Evolutionary conservation across 2,113 vertebrate species (phyloP), one percentile per base, ranked within the genome.

Genomic region (Dasyornis broadbenti): DNA sequence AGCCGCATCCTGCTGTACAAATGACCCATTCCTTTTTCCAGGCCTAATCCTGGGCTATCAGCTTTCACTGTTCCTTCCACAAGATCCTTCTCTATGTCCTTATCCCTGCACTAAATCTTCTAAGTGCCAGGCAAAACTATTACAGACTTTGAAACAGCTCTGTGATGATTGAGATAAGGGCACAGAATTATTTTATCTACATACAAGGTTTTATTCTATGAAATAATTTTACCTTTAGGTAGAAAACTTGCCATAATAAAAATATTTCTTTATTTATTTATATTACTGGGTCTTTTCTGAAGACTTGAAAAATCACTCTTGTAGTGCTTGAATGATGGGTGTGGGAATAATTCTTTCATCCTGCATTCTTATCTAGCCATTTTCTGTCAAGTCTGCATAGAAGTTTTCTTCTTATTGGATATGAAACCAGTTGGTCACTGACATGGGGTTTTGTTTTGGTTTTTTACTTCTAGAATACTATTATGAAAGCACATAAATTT

Each of bases 361-460:
- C 31, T 69, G 8, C 6, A 28, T 52, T 45, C 44, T 57, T 53
- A 19, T 12, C 47, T 22, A 35, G 22, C 31, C 6, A 6, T 65
- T 88, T 83, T 35, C 47, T 78, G 7, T 27, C 0, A 6, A 47
- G 9, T 23, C 50, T 66, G 26, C 15, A 28, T 19, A 53, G 16
- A 77, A 15, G 0, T 53, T 75, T 86, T 42, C 10, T 45, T 85
- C 16, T 64, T 23, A 10, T 27, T 85, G 65, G 22, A 30, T 60
- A 27, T 28, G 27, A 94, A 88, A 23, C 10, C 10, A 27, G 1
- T 44, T 53, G 19, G n/a, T 53, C 20, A 2, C 16, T 26, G 19
- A 17, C 5, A 39, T 53, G 2, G 35, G 1, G 4, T 3, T 6
- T 83, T 26, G 4, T 13, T 57, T 54, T 21, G 5, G 0, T 4